Evolutionary conservation across 2,113 vertebrate genomes (phyloP).

Genomic region (Crotalus viridis): DNA sequence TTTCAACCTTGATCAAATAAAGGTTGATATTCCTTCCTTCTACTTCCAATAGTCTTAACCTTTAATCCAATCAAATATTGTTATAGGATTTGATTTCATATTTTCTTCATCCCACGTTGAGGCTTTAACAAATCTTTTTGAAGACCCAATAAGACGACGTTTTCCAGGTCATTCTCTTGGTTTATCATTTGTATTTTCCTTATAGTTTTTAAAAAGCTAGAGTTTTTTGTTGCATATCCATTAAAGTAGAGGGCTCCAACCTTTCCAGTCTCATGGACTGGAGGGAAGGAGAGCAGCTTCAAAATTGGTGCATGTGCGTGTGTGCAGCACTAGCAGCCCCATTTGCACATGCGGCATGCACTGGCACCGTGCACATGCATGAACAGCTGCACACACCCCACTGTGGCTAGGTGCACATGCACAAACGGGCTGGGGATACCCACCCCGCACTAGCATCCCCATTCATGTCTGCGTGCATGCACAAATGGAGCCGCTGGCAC

Average conservation of each 20-base stretch:
- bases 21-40: neutral
- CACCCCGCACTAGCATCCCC: too few relatives aligned
- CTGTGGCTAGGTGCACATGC: too few relatives aligned
- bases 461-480: too few relatives aligned
- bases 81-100: neutral
- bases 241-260: neutral
- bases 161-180: neutral
- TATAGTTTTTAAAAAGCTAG: neutral
- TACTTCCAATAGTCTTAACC: neutral
- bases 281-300: too few relatives aligned
- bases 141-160: neutral
- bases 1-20: neutral
- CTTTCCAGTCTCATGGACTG: too few relatives aligned
- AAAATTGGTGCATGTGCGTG: too few relatives aligned
- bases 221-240: neutral
- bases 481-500: too few relatives aligned
- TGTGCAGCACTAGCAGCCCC: too few relatives aligned
- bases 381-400: too few relatives aligned
- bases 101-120: neutral
- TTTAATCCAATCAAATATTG: neutral
- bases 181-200: neutral
- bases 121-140: neutral
- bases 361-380: too few relatives aligned
- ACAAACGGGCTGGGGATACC: too few relatives aligned
- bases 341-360: too few relatives aligned